These are phyloP conservation scores for Urechis unicinctus DNA, from an alignment of 2,888 invertebrate species.

Conservation along the genomic window DNA sequence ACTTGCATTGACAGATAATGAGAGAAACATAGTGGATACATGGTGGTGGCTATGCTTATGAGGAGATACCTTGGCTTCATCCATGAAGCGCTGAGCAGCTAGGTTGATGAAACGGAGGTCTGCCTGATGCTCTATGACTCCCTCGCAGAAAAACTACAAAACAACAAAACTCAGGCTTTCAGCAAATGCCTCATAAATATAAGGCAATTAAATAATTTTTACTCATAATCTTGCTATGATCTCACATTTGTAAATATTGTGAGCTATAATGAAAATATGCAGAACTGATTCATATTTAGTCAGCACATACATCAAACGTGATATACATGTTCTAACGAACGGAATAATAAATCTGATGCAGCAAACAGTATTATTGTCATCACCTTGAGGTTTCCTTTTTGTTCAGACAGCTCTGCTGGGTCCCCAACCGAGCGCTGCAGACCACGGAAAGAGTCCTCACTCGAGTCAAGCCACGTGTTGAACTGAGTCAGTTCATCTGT, in stretches of 20 bases:
- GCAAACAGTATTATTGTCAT: too few species aligned
- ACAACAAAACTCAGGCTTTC: neutral
- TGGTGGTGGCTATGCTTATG: too few species aligned
- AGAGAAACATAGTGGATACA: neutral
- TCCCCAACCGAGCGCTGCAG: conserved; percentile 81
- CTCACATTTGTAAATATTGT: too few species aligned
- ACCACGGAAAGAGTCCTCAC: conserved; percentile 54
- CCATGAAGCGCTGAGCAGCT: conserved; percentile 92
- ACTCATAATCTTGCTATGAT: too few species aligned
- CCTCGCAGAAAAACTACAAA: conserved; percentile 22
- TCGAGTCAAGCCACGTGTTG: conserved; percentile 32
- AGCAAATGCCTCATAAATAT: neutral
- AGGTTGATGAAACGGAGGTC: conserved; percentile 91
- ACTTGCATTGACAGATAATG: neutral
- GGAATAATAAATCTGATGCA: too few species aligned
- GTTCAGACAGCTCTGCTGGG: conserved; percentile 55
- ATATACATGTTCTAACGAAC: too few species aligned
- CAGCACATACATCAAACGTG: too few species aligned
- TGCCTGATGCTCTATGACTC: conserved; percentile 88
- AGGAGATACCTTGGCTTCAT: conserved; percentile 80
- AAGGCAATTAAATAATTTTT: too few species aligned
- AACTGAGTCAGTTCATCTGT: conserved; percentile 37
- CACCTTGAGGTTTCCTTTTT: conserved; percentile 16
- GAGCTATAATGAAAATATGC: too few species aligned
- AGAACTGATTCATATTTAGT: too few species aligned